Evolutionary conservation across 2,797 vertebrate species (phyloP).

Genomic region (Melanotaenia parkinsoni): DNA sequence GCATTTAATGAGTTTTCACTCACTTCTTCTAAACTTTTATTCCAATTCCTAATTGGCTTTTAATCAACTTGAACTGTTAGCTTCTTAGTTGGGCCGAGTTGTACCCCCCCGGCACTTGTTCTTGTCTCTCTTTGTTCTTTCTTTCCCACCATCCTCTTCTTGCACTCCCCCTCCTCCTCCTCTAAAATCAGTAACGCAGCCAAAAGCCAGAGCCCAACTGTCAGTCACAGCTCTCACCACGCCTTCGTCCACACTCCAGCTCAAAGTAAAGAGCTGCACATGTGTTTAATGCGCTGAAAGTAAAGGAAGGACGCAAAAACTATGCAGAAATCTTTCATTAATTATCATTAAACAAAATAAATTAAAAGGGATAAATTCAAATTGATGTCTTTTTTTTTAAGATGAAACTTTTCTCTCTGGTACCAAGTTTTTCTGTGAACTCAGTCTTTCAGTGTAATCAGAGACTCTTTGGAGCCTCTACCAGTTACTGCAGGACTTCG

Average conservation of each 20-base stretch:
- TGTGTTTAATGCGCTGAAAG: neutral
- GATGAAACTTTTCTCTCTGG: fast-evolving
- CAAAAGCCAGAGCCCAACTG: slow-evolving; percentile 62
- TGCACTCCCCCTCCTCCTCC: slow-evolving; percentile 12
- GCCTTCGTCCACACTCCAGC: slow-evolving; percentile 22
- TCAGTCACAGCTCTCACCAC: slow-evolving; percentile 60
- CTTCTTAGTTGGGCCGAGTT: slow-evolving; percentile 19
- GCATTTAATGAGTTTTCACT: neutral
- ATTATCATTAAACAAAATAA: neutral
- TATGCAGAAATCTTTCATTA: neutral
- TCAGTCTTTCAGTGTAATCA: neutral
- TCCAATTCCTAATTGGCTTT: neutral
- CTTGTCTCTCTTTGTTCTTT: neutral
- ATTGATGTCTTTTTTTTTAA: too few species aligned
- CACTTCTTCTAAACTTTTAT: neutral
- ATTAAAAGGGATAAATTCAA: neutral
- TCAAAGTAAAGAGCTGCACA: neutral
- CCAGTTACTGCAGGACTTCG: neutral
- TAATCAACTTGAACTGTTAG: neutral
- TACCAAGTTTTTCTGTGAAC: neutral
- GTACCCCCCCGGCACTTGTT: slow-evolving; percentile 10
- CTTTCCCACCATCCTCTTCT: slow-evolving; percentile 39
- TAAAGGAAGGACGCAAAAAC: neutral
- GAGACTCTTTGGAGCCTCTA: slow-evolving; percentile 1
- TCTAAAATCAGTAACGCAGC: slow-evolving; percentile 53